A percentile compares a stretch with the other conserved stretches of the same genome.
Evolutionary conservation across 2,888 invertebrate species (phyloP).

Genomic region (Rhagonycha lutea): DNA sequence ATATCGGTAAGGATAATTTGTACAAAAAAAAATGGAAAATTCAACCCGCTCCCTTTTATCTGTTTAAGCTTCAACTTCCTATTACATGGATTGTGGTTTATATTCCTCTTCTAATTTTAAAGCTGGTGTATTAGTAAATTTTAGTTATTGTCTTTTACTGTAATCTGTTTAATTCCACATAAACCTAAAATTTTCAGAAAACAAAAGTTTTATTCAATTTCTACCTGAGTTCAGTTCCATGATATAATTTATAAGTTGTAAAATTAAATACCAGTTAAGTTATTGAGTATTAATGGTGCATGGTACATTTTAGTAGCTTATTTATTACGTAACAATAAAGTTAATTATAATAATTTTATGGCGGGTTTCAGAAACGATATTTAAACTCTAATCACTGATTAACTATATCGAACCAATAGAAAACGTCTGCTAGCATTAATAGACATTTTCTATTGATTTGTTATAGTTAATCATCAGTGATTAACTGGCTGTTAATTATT

Average conservation of each 20-base stretch:
- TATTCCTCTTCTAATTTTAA: not conserved
- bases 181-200: not conserved
- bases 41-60: not conserved
- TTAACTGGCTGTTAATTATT: no score
- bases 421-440: no score
- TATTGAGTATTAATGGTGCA: not conserved
- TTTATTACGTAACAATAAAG: no score
- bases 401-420: no score
- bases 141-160: not conserved
- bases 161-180: not conserved
- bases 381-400: no score
- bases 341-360: no score
- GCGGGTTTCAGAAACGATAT: no score
- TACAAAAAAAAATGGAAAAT: not conserved
- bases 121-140: not conserved
- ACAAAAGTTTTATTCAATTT: not conserved
- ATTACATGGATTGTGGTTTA: not conserved
- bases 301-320: not conserved
- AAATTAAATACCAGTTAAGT: not conserved
- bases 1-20: no score
- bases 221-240: not conserved
- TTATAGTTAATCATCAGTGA: no score
- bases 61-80: not conserved
- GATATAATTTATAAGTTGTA: not conserved
- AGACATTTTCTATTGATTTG: no score